Evolutionary conservation across 2,888 invertebrate species (phyloP), one percentile per base, ranked within the genome.

Genomic region (Bimastos eiseni): DNA sequence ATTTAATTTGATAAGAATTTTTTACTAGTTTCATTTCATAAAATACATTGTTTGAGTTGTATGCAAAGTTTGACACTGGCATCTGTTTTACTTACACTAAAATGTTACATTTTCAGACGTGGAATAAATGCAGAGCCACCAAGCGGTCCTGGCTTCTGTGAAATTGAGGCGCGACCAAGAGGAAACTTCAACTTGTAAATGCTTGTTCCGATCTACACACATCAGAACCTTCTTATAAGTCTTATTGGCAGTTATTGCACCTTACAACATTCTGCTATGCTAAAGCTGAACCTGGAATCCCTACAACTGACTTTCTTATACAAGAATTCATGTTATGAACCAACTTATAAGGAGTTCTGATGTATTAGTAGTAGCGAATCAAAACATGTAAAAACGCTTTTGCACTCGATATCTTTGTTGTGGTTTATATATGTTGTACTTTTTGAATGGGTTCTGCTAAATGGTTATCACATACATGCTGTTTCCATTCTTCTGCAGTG

Each of bases 61-160:
- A n/a, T n/a, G 8, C 11, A 70, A 70, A n/a, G 11, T 24, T 21
- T 21, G 3, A 49, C 24, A 24, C n/a, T 8, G 8, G n/a, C 70
- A n/a, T 55, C 24, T 55, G n/a, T 70, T n/a, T 70, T 3, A 49
- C 49, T 49, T 49, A 24, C 44, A 44, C 21, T 49, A 5, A 13
- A 19, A 38, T 90, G 19, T 38, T 36, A 33, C 15, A 24, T 55
- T 92, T 93, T 84, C 92, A 95, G 96, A 36, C 95, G 97, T 84
- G 97, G 97, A 1, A 96, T 97, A 91, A 95, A 95, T 1, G 97
- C 97, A 0, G 96, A 97, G 93, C 97, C 97, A 0, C 96, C 96
- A 0, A 96, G 96, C 93, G 97, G 97, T 0, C 96, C 97, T 0
- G 96, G 97, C 83, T 97, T 96, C 94, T 97, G 97, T 92, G 83